Percentiles rank a stretch among this genome's conserved stretches.
These are phyloP conservation scores for Apolygus lucorum DNA, from an alignment of 1,140 invertebrate genomes.

Conservation along the genomic window DNA sequence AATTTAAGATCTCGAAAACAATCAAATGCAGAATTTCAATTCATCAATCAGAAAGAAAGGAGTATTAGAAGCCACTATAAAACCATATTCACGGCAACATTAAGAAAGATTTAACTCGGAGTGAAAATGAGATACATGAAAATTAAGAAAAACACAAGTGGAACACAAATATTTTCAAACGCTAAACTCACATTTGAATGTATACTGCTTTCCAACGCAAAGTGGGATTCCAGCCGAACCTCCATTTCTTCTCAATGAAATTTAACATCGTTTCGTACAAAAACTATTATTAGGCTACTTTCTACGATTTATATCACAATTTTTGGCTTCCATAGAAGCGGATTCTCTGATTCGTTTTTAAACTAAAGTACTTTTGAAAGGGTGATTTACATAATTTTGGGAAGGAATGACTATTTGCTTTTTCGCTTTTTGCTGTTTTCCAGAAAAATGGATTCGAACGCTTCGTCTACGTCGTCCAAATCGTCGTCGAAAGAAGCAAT, in stretches of 20 bases:
- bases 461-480: slow-evolving; percentile 41
- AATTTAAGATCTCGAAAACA: too few species aligned
- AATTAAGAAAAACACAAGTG: neutral
- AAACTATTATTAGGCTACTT: too few species aligned
- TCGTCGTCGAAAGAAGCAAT: slow-evolving; percentile 31
- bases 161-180: slow-evolving; percentile 15
- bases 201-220: neutral
- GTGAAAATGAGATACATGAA: neutral
- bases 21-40: neutral
- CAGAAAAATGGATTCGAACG: slow-evolving; percentile 38
- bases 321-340: neutral
- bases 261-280: too few species aligned
- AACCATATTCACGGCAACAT: neutral
- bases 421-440: slow-evolving; percentile 32
- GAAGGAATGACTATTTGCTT: slow-evolving; percentile 11
- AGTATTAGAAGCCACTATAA: neutral
- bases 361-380: neutral
- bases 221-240: neutral
- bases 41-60: neutral
- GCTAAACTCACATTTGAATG: neutral
- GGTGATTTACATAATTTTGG: too few species aligned
- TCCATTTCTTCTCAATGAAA: neutral
- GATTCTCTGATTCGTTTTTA: too few species aligned
- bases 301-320: neutral
- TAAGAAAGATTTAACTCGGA: neutral